Percentiles rank a stretch among this genome's conserved stretches.
These are phyloP conservation scores for Lithosia quadra DNA, from an alignment of 2,888 invertebrate genomes.

Conservation along the genomic window DNA sequence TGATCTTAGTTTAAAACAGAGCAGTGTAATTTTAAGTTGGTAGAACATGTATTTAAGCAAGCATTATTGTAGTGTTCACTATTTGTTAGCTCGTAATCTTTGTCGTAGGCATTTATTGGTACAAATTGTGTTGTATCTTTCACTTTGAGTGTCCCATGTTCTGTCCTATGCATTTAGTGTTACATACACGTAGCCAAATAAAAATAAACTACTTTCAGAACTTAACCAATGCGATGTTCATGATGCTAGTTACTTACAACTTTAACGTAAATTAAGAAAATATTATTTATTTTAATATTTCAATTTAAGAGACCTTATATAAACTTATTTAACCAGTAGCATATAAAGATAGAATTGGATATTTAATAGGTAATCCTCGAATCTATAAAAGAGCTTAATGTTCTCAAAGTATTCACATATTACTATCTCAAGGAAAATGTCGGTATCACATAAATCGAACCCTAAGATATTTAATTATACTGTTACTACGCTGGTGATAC, in stretches of 20 bases:
- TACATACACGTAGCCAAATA: background rate
- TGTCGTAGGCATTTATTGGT: conserved; percentile 19
- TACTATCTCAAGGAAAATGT: conserved; percentile 8
- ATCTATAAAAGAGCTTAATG: background rate
- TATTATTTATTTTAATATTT: too few species aligned
- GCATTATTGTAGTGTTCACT: conserved; percentile 24
- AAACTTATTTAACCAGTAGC: background rate
- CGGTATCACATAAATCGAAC: conserved; percentile 13
- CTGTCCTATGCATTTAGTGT: background rate
- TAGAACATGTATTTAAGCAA: conserved; percentile 24
- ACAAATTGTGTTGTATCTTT: conserved; percentile 22
- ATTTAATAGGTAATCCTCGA: background rate
- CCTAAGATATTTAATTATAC: conserved; percentile 28
- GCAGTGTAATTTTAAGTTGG: conserved; percentile 25
- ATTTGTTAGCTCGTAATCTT: conserved; percentile 21
- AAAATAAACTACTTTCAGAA: background rate
- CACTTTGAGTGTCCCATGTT: conserved; percentile 12
- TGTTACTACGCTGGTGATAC: conserved; percentile 26
- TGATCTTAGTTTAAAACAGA: conserved; percentile 32
- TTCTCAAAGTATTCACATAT: background rate
- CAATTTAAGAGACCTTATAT: too few species aligned
- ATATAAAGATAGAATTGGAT: background rate
- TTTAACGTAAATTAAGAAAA: too few species aligned
- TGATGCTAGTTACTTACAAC: background rate
- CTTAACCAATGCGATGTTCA: background rate